These are phyloP conservation scores for Metalampra italica DNA, from an alignment of 2,888 invertebrate genomes.

Conservation along the genomic window DNA sequence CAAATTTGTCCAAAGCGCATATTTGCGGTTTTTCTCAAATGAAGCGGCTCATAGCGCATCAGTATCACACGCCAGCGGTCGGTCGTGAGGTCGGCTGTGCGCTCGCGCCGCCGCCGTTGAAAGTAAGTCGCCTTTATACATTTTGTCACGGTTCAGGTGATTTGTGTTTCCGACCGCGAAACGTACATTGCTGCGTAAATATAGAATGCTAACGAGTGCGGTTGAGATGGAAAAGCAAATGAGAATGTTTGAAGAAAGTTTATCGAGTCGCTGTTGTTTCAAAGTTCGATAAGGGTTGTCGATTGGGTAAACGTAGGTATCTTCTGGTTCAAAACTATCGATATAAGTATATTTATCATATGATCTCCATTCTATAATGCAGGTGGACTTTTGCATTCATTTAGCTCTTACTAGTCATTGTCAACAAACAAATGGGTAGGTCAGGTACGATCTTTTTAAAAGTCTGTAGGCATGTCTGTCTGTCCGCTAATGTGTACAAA, in stretches of 20 bases:
- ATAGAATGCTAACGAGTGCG: constrained; percentile 6
- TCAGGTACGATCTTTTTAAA: too few species aligned
- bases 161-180: constrained; percentile 9
- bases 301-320: background rate
- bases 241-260: constrained; percentile 13
- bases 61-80: constrained; percentile 42
- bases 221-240: constrained; percentile 14
- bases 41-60: constrained; percentile 40
- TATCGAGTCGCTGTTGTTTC: constrained; percentile 1
- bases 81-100: constrained; percentile 40
- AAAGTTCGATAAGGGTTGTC: background rate
- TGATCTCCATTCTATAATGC: too few species aligned
- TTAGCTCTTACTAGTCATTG: too few species aligned
- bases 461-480: too few species aligned
- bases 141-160: constrained; percentile 25
- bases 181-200: constrained; percentile 23
- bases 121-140: constrained; percentile 42
- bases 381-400: too few species aligned
- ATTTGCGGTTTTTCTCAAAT: constrained; percentile 41
- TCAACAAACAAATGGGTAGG: too few species aligned
- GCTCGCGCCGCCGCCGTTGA: constrained; percentile 22
- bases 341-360: too few species aligned
- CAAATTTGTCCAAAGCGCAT: constrained; percentile 19
- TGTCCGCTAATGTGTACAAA: too few species aligned
- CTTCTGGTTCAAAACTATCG: too few species aligned